Base-by-base conservation (phyloP, 2,888 invertebrate species). In the Cerceris rybyensis region DNA sequence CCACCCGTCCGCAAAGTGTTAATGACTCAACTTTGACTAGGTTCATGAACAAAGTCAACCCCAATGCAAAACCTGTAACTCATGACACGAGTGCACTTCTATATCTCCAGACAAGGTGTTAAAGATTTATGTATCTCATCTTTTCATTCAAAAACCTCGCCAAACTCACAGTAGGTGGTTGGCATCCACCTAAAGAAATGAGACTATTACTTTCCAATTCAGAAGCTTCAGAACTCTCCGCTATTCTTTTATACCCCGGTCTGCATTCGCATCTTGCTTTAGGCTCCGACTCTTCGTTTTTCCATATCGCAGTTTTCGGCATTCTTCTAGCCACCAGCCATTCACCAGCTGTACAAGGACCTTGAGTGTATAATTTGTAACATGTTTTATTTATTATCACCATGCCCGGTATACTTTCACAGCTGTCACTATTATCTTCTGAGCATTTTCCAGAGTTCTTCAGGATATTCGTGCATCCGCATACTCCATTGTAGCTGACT, bases 401-500 rank as follows among this genome's bases (percentile, higher is more conserved):
- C 88, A 95, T 94, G 0, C 96, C 96, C 0, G 94, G 93, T 0
- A 94, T 94, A 0, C 93, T 93, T 11, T 94, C 93, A 85, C 96
- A 96, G 0, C 93, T 92, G 74, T 93, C 93, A 76, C 93, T 93
- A 2, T 74, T 75, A 9, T 86, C 87, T 54, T 88, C 89, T 1
- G 76, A 80, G 65, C 91, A 91, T 68, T 88, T 89, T 60, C 89
- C 91, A 7, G 85, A 81, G n/a, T 85, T 82, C 70, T 85, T 93
- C 4, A 93, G 89, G 13, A 92, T 91, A 0, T 92, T 93, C 0
- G 94, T 94, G 88, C 97, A 97, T 8, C 95, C 96, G 87, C 97
- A 97, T 61, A 96, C 94, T 0, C 97, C 97, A 85, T 96, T 96
- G 91, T 96, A 97, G 60, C 96, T 96, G 58, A 97, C 94, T 0